phyloP scores from a whole-genome alignment of 2,797 vertebrate species.

The Triplophysa yarkandensis region DNA sequence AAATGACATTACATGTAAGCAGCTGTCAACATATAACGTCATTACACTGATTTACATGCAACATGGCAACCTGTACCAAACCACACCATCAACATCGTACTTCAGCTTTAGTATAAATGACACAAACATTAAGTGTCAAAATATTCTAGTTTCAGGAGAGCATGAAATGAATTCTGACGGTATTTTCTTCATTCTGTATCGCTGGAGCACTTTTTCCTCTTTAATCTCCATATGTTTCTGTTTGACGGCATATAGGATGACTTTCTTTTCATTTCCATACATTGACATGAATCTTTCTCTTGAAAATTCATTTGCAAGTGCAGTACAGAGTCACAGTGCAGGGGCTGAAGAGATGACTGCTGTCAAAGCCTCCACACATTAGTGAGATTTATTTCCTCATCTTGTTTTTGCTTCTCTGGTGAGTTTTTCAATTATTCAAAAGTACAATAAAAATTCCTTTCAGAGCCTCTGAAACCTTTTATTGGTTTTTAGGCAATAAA shows the following conservation, averaged over 20 bases:
- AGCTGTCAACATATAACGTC: background rate
- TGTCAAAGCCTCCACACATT: background rate
- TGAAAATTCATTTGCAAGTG: background rate
- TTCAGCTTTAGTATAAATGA: background rate
- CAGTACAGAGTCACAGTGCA: background rate
- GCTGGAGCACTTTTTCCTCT: background rate
- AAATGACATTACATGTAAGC: background rate
- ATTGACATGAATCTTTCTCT: background rate
- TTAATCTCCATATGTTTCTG: conserved; percentile 4
- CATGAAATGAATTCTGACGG: background rate
- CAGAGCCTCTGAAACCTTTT: background rate
- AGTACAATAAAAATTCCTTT: conserved; percentile 11
- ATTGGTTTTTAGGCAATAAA: conserved; percentile 26
- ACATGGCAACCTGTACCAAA: background rate
- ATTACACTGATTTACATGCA: background rate
- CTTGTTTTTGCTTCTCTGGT: conserved; percentile 9
- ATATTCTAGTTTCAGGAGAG: background rate
- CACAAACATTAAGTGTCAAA: background rate
- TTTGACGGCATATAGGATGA: background rate
- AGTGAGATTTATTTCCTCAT: conserved; percentile 13
- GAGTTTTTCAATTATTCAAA: background rate
- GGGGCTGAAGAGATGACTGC: background rate
- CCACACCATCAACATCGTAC: background rate
- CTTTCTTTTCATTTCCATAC: conserved; percentile 38
- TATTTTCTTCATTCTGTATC: background rate